Conservation (phyloP, 2,797 vertebrate species). For the Steatocranus sp. region DNA sequence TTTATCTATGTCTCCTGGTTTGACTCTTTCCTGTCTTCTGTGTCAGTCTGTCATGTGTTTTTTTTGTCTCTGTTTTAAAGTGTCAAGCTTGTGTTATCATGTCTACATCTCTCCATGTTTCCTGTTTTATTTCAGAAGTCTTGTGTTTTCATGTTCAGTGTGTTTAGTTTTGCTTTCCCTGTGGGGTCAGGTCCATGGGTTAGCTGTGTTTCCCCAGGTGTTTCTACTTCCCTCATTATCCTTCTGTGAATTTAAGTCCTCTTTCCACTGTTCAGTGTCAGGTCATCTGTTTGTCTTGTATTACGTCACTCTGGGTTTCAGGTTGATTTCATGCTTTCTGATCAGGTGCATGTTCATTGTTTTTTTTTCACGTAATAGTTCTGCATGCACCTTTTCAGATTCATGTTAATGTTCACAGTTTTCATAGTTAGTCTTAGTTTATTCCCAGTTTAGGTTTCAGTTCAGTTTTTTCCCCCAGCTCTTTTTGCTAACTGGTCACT, state of each 20-base stretch:
- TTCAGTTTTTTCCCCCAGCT: accelerated
- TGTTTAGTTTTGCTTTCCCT: accelerated
- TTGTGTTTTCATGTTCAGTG: neutral
- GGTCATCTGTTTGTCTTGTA: neutral
- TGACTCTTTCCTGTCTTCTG: neutral
- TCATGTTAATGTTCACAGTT: neutral
- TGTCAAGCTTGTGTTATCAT: neutral
- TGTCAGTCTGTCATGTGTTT: neutral
- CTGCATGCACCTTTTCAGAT: neutral
- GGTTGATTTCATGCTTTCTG: accelerated
- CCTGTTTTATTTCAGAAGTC: neutral
- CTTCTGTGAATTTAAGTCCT: neutral
- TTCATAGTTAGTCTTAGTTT: neutral
- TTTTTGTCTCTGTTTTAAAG: neutral
- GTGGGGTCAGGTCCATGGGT: neutral
- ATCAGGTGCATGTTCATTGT: accelerated
- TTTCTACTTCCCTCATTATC: neutral
- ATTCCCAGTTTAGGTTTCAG: accelerated
- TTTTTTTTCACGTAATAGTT: accelerated
- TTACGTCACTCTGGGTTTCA: neutral
- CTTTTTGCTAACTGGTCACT: too few relatives aligned
- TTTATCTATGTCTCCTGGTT: neutral
- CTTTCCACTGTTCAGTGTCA: accelerated
- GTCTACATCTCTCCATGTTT: neutral
- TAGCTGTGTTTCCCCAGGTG: neutral